These are phyloP conservation scores for Lithophane leautieri DNA, from an alignment of 2,888 invertebrate genomes.

Conservation along the genomic window DNA sequence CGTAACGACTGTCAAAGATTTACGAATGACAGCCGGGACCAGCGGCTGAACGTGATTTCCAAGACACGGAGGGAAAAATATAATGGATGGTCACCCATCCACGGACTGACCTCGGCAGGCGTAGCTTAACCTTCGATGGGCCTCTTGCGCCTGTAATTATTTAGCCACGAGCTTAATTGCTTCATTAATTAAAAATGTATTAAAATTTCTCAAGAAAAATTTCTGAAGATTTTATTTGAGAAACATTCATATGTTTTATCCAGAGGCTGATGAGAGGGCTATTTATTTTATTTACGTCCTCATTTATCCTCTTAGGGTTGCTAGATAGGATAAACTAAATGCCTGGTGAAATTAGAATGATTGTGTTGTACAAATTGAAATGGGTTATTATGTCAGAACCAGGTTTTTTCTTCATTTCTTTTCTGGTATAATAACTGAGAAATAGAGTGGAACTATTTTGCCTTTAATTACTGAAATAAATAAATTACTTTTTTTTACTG, in stretches of 20 bases:
- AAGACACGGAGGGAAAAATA: too few relatives aligned
- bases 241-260: slow-evolving; percentile 52
- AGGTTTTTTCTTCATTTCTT: neutral
- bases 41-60: too few relatives aligned
- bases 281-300: slow-evolving; percentile 66
- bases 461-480: neutral
- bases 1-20: too few relatives aligned
- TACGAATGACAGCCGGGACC: too few relatives aligned
- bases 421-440: neutral
- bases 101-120: too few relatives aligned
- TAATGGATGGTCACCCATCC: too few relatives aligned
- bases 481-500: neutral
- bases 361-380: slow-evolving; percentile 33
- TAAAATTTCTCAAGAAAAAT: too few relatives aligned
- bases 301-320: slow-evolving; percentile 51
- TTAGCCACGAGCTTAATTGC: too few relatives aligned
- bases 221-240: slow-evolving; percentile 2
- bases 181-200: too few relatives aligned
- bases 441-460: neutral
- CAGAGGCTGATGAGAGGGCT: slow-evolving; percentile 44
- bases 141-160: too few relatives aligned
- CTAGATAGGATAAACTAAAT: slow-evolving; percentile 19
- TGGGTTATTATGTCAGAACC: slow-evolving; percentile 1
- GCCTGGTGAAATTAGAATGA: slow-evolving; percentile 19
- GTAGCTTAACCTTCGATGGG: too few relatives aligned